Base-by-base conservation (phyloP, 35 echinoderm and acorn worm genomes). In the Nesometra sesokonis region DNA sequence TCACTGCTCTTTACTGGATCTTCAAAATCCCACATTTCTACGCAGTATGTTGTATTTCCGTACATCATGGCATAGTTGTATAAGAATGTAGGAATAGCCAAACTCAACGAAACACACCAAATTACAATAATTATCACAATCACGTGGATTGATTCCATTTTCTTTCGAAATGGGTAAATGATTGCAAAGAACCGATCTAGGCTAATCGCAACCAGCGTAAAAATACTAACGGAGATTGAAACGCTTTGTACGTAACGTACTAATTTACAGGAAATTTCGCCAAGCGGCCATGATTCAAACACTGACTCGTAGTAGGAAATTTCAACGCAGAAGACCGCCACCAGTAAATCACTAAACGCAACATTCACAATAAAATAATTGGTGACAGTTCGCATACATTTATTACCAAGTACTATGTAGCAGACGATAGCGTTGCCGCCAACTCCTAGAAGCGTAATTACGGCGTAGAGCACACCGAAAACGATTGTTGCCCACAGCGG, bases 331-430 rank as follows among this genome's bases (percentile, higher is more conserved):
- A 99, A 82, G 17, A 90, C 93, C 13, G 96, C 96, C 93, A 99
- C 94, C 0, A 93, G 84, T 13, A 94, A 79, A 85, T 99, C 96
- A 46, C 96, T 91, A 0, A 99, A 81, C 0, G 96, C 96, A 32
- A 99, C 77, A 80, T 99, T 99, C 7, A 94, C 96, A 5, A 99
- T 99, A 79, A 93, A 99, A 57, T 99, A 99, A 87, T 99, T 99
- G 5, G 96, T 99, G 27, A 99, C 96, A 19, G 96, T 99, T 34
- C 96, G 87, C 96, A 99, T 99, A 36, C 96, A 87, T 37, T 84
- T 82, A 52, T 99, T 84, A 17, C 96, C 90, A 15, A 99, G 90
- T 13, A 99, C 93, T 77, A 99, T 99, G 46, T 94, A 99, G 85
- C 96, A 94, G 1, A 99, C 93, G 46, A 94, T 92, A 33, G 84